phyloP scores from a whole-genome alignment of 2,888 invertebrate species.

The Tachina lurida region DNA sequence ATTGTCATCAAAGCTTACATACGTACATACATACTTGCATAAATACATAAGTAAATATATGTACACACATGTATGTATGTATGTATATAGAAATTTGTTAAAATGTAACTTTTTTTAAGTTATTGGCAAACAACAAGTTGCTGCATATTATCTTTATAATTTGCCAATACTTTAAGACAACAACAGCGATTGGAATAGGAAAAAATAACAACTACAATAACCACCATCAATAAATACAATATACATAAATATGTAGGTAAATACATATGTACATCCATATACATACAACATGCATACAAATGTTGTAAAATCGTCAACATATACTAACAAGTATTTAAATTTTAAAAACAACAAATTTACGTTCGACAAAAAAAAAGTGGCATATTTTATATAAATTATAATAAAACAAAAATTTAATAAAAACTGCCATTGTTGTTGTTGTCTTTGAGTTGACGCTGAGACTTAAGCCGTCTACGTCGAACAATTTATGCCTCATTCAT shows the following conservation, averaged over 20 bases:
- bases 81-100: background rate
- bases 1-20: conserved; percentile 22
- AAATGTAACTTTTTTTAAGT: conserved; percentile 30
- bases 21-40: background rate
- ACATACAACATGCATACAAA: no score
- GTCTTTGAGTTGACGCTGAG: conserved; percentile 41
- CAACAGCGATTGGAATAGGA: conserved; percentile 14
- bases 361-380: conserved; percentile 14
- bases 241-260: background rate
- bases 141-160: conserved; percentile 5
- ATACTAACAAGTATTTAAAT: conserved; percentile 30
- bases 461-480: conserved; percentile 38
- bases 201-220: conserved; percentile 3
- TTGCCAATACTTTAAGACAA: conserved; percentile 53
- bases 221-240: conserved; percentile 6
- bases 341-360: conserved; percentile 24
- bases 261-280: no score
- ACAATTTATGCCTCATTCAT: conserved; percentile 71
- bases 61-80: background rate
- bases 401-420: conserved; percentile 11
- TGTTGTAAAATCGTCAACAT: conserved; percentile 33
- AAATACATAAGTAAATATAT: no score
- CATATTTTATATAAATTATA: conserved; percentile 13
- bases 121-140: conserved; percentile 42
- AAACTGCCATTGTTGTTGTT: conserved; percentile 23